These are phyloP conservation scores for Taphrorychus bicolor DNA, from an alignment of 2,888 invertebrate genomes.

Conservation along the genomic window DNA sequence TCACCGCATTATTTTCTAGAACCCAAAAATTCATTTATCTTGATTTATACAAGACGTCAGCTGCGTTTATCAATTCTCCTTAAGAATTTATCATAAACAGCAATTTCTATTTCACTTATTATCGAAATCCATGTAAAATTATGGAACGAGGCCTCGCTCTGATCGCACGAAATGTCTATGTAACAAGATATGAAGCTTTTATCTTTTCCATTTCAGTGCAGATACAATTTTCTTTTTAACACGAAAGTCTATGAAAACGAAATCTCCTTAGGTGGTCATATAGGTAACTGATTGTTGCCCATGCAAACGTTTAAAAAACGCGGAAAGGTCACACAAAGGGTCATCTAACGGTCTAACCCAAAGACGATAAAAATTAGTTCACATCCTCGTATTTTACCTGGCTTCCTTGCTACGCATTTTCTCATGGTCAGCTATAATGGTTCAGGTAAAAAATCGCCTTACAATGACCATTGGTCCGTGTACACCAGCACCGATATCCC, in stretches of 20 bases:
- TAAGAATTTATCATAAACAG: not conserved
- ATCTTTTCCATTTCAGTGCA: not conserved
- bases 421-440: constrained; percentile 5
- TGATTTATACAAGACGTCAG: too few species aligned
- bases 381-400: constrained; percentile 1
- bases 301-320: too few species aligned
- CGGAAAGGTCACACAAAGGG: too few species aligned
- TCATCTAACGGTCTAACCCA: not conserved
- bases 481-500: not conserved
- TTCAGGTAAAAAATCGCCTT: constrained; percentile 2
- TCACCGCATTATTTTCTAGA: too few species aligned
- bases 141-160: not conserved
- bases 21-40: too few species aligned
- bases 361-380: not conserved
- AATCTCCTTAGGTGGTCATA: not conserved
- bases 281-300: too few species aligned
- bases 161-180: not conserved
- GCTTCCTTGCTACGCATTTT: not conserved
- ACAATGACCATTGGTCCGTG: constrained; percentile 4
- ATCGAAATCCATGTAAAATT: not conserved
- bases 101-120: not conserved
- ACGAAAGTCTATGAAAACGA: not conserved
- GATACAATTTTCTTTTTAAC: not conserved
- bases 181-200: not conserved
- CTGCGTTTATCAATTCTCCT: not conserved